These are phyloP conservation scores for Lasioglossum villosulum DNA, from an alignment of 2,888 invertebrate species.

Conservation along the genomic window DNA sequence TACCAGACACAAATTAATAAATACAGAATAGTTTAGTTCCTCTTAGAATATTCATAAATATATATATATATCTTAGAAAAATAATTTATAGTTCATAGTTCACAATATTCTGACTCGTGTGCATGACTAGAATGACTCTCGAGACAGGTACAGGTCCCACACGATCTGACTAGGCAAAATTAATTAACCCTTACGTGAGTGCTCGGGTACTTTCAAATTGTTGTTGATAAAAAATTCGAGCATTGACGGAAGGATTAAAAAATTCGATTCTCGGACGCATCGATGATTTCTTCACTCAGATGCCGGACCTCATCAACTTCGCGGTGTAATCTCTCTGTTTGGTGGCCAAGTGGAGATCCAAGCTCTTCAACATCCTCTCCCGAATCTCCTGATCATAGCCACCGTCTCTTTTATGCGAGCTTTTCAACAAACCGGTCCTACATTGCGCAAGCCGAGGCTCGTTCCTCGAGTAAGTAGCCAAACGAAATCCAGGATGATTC, in stretches of 20 bases:
- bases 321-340: constrained; percentile 81
- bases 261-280: background rate
- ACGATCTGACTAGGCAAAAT: constrained; percentile 39
- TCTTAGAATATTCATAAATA: background rate
- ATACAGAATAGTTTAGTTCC: constrained; percentile 21
- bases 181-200: background rate
- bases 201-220: background rate
- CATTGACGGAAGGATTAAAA: background rate
- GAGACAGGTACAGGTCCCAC: constrained; percentile 28
- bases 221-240: background rate
- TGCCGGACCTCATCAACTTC: constrained; percentile 76
- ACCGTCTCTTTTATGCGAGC: constrained; percentile 14
- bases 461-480: constrained; percentile 62
- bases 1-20: background rate
- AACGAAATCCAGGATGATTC: constrained; percentile 43
- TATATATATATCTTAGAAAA: constrained; percentile 42
- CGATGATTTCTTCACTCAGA: constrained; percentile 15
- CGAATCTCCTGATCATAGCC: constrained; percentile 73
- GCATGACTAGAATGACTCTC: constrained; percentile 49
- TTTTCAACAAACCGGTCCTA: constrained; percentile 51
- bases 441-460: constrained; percentile 57
- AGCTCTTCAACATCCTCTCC: constrained; percentile 77
- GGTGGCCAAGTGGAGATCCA: constrained; percentile 80
- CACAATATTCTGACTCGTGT: constrained; percentile 30
- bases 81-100: constrained; percentile 35